Conservation (phyloP, 2,113 vertebrate genomes). For the Lichenostomus cassidix region DNA sequence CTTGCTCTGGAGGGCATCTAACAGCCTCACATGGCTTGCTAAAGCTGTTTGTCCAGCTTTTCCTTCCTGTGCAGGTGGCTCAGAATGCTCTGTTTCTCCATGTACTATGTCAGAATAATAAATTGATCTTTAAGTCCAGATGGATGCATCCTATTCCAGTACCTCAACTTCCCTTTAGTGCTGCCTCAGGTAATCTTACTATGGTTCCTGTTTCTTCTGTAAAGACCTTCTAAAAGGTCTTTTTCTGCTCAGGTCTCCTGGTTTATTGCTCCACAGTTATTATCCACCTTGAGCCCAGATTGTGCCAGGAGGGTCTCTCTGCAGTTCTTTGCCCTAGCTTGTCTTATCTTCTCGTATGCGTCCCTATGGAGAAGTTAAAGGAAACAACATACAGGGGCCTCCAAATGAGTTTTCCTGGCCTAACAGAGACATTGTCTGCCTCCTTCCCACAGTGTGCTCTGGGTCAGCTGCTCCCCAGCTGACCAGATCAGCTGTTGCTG, state of each 20-base stretch:
- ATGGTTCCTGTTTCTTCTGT: neutral
- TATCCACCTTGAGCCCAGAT: neutral
- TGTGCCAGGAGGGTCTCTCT: neutral
- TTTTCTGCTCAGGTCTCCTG: neutral
- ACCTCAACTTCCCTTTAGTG: neutral
- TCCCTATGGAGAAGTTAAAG: neutral
- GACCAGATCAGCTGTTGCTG: constrained; percentile 11
- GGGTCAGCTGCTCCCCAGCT: constrained; percentile 31
- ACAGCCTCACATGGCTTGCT: neutral
- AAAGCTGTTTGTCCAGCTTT: neutral
- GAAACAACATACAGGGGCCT: neutral
- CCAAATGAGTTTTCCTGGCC: neutral
- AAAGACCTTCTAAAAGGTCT: neutral
- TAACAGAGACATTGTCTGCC: neutral
- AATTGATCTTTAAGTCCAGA: neutral
- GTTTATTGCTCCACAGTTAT: neutral
- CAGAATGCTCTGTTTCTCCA: neutral
- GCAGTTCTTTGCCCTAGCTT: neutral
- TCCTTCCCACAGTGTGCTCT: neutral
- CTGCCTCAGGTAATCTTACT: neutral
- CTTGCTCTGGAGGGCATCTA: neutral
- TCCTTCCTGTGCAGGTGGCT: neutral
- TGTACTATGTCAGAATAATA: neutral
- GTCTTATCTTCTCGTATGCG: neutral
- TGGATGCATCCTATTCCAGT: neutral